phyloP scores from a whole-genome alignment of 2,888 invertebrate species.

The Dynastes hyllus region DNA sequence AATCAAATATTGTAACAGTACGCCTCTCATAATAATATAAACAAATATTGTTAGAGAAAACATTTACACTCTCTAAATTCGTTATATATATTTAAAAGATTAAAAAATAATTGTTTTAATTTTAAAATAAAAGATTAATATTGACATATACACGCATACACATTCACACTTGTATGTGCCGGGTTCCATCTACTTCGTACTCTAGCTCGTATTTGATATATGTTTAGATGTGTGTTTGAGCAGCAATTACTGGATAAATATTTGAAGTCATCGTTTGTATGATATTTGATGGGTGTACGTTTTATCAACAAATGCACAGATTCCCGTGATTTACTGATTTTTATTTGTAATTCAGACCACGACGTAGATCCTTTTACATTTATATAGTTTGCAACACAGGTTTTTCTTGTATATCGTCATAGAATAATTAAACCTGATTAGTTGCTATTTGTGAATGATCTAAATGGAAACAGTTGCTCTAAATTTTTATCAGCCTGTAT shows the following conservation, averaged over 20 bases:
- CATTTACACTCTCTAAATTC: conserved; percentile 49
- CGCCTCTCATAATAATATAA: conserved; percentile 50
- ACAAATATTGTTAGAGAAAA: conserved; percentile 52
- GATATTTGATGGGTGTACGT: conserved; percentile 40
- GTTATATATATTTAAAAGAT: conserved; percentile 52
- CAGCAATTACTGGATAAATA: conserved; percentile 52
- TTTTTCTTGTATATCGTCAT: too few species aligned
- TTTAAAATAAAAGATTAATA: conserved; percentile 53
- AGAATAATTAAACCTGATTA: too few species aligned
- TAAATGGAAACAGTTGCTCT: too few species aligned
- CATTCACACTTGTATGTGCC: not conserved
- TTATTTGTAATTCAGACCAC: not conserved
- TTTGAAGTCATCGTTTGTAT: conserved; percentile 49
- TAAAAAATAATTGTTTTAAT: conserved; percentile 53
- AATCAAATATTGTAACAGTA: conserved; percentile 48
- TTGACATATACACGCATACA: conserved; percentile 42
- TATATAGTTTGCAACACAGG: too few species aligned
- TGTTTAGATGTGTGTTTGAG: conserved; percentile 44
- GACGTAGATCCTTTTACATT: not conserved
- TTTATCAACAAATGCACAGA: conserved; percentile 25
- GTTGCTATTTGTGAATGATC: too few species aligned
- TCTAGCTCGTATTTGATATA: conserved; percentile 40
- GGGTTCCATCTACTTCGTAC: not conserved
- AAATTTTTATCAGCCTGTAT: too few species aligned
- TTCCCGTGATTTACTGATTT: not conserved